Conservation (phyloP, 1,140 invertebrate species). For the Monomorium pharaonis region DNA sequence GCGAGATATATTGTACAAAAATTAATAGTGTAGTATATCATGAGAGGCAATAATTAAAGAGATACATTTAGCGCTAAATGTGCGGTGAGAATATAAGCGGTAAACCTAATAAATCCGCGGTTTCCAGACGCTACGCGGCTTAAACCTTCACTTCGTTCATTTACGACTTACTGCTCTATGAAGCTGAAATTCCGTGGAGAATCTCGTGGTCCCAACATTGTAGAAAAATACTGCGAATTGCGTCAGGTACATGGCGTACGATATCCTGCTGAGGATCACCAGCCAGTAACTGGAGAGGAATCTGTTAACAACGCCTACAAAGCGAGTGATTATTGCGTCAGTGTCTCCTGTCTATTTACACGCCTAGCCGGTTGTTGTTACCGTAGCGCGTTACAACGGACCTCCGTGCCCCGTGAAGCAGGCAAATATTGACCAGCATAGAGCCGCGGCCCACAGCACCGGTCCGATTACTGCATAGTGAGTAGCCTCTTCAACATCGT, state of each 20-base stretch:
- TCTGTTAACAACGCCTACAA: conserved; percentile 87
- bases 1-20: not conserved
- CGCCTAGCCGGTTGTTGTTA: not conserved
- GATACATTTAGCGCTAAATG: not conserved
- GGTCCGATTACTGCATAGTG: conserved; percentile 88
- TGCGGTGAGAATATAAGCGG: conserved; percentile 4
- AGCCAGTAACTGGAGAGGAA: conserved; percentile 89
- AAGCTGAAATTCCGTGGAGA: conserved; percentile 86
- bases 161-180: conserved; percentile 84
- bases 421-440: conserved; percentile 89
- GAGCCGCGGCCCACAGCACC: conserved; percentile 86
- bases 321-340: conserved; percentile 63
- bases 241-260: conserved; percentile 91
- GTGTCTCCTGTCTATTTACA: conserved; percentile 19
- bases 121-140: not conserved
- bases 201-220: conserved; percentile 86
- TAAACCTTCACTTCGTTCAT: not conserved
- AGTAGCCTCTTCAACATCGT: conserved; percentile 87
- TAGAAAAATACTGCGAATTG: conserved; percentile 90
- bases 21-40: not conserved
- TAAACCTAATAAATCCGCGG: not conserved
- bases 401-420: conserved; percentile 87
- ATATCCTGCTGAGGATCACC: conserved; percentile 89
- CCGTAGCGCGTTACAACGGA: conserved; percentile 66
- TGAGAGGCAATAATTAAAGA: not conserved